A percentile compares a stretch with the other conserved stretches of the same genome.
Evolutionary conservation across 64 coral and sea anemone species (phyloP).

Genomic region (Pocillopora verrucosa): DNA sequence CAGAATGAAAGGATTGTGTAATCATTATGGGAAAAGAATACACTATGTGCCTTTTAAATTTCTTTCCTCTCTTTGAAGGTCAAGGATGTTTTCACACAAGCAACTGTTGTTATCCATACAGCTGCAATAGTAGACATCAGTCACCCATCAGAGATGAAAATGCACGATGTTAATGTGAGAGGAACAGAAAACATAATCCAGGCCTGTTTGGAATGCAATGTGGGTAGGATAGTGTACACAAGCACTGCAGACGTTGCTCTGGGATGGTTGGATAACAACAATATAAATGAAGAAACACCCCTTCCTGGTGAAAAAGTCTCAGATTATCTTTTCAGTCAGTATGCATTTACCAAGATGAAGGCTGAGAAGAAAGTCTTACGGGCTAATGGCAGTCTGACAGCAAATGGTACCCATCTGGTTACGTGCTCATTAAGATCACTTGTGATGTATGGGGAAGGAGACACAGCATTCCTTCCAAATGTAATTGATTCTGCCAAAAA

Average conservation of each 20-base stretch:
- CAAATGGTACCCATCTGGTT: not conserved
- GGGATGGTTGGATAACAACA: slow-evolving; percentile 14
- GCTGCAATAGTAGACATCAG: not conserved
- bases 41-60: not conserved
- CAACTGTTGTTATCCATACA: slow-evolving; percentile 26
- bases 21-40: not conserved
- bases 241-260: slow-evolving; percentile 9
- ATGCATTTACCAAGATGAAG: slow-evolving; percentile 30
- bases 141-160: not conserved
- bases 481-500: slow-evolving; percentile 14
- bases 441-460: slow-evolving; percentile 9
- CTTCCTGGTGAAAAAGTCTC: not conserved
- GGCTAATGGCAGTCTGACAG: not conserved
- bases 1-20: not conserved
- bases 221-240: not conserved
- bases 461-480: not conserved
- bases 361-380: slow-evolving; percentile 16
- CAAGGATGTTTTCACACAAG: not conserved
- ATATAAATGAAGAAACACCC: slow-evolving; percentile 1
- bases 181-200: slow-evolving; percentile 17
- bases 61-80: not conserved
- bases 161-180: slow-evolving; percentile 13
- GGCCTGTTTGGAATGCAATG: slow-evolving; percentile 12
- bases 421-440: not conserved
- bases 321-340: slow-evolving; percentile 17